phyloP scores from a whole-genome alignment of 2,888 invertebrate species.

The Aleiodes alternator region DNA sequence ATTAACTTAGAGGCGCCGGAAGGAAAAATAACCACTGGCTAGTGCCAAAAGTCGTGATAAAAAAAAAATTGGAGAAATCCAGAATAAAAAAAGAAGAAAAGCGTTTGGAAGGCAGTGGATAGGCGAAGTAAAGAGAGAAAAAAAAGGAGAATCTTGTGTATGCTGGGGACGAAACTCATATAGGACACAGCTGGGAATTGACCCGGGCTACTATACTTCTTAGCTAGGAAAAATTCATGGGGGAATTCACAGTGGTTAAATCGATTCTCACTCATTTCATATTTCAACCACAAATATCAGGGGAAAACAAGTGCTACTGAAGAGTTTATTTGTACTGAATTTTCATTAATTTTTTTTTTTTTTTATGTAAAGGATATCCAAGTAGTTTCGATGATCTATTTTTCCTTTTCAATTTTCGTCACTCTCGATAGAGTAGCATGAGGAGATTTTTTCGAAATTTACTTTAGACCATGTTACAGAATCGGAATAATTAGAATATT shows the following conservation, averaged over 20 bases:
- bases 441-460: too few species aligned
- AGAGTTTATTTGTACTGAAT: constrained; percentile 4
- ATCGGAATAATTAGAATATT: too few species aligned
- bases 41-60: constrained; percentile 40
- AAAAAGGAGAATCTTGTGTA: constrained; percentile 70
- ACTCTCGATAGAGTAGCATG: too few species aligned
- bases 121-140: constrained; percentile 35
- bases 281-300: constrained; percentile 26
- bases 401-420: too few species aligned
- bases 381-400: too few species aligned
- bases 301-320: constrained; percentile 12
- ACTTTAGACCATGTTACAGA: too few species aligned
- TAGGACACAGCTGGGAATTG: constrained; percentile 74
- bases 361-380: too few species aligned
- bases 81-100: constrained; percentile 41
- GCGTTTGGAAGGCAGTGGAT: constrained; percentile 39
- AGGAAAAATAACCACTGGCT: constrained; percentile 39
- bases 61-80: constrained; percentile 35
- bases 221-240: constrained; percentile 69
- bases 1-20: constrained; percentile 71
- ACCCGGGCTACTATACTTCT: constrained; percentile 56
- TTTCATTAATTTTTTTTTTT: constrained; percentile 9
- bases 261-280: constrained; percentile 32
- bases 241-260: constrained; percentile 50
- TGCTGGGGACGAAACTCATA: constrained; percentile 73